Evolutionary conservation across 2,888 invertebrate species (phyloP), one percentile per base, ranked within the genome.

Genomic region (Steromphala cineraria): DNA sequence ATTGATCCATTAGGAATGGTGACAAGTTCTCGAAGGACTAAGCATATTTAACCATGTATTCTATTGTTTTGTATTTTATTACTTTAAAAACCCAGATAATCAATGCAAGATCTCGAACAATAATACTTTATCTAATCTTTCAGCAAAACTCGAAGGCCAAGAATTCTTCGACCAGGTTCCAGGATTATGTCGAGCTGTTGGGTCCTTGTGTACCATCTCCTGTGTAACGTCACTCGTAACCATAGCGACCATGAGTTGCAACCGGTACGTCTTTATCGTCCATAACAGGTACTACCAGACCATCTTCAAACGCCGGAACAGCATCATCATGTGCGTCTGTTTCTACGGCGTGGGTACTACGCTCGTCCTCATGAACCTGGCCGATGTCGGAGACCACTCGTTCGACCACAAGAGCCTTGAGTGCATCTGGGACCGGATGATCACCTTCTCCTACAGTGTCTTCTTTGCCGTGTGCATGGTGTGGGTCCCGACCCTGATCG

Each of bases 401-500:
- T 90, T 87, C 76, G 89, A 90, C 81, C 81, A 82, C 21, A 89
- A 88, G 80, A 87, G 86, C 46, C 78, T 88, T 15, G 88, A 89
- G 75, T 90, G 89, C 81, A 89, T 90, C 46, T 90, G 89, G 88
- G 88, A 89, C 78, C 82, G 90, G 4, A 88, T 87, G 85, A 84
- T 86, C 24, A 87, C 87, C 4, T 85, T 83, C 71, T 82, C 87
- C 7, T 90, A 87, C 81, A 90, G 89, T 3, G 83, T 89, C 2
- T 85, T 87, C 17, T 89, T 88, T 80, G 86, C 89, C 0, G 81
- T 88, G 15, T 80, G 84, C 15, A 55, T 89, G 28, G 89, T 89
- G 0, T 87, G 88, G 88, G 81, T 88, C n/a, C 90, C 90, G 0
- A 81, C 87, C 1, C n/a, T 84, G 8, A 71, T 87, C 24, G 86